Percentiles rank a stretch among this genome's conserved stretches.
Conservation (phyloP, 1,140 invertebrate genomes). For the Branchinecta lynchi region DNA sequence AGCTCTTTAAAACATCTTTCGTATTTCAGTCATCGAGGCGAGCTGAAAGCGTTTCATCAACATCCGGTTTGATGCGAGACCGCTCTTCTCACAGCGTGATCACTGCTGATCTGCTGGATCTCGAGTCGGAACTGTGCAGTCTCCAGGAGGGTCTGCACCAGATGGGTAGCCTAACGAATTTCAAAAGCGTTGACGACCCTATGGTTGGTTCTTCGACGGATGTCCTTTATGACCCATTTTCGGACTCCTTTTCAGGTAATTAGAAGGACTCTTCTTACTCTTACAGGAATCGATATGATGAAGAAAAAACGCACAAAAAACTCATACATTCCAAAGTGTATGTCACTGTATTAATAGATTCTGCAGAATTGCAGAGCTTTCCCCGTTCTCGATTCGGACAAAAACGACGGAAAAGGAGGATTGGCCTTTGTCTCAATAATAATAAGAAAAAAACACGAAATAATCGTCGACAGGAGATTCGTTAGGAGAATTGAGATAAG, state of each 20-base stretch:
- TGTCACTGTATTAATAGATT: no score
- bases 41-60: neutral
- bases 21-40: neutral
- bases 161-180: constrained; percentile 44
- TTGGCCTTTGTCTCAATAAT: no score
- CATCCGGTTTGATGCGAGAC: constrained; percentile 24
- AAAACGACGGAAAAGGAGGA: no score
- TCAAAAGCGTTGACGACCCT: constrained; percentile 20
- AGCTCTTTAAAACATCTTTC: neutral
- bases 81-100: constrained; percentile 28
- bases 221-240: constrained; percentile 44
- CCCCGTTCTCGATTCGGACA: no score
- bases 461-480: no score
- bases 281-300: no score
- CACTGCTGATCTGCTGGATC: constrained; percentile 73
- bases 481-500: no score
- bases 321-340: no score
- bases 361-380: no score
- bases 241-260: constrained; percentile 51
- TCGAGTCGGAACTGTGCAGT: constrained; percentile 79
- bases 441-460: no score
- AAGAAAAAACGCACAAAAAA: no score
- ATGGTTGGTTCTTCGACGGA: constrained; percentile 17
- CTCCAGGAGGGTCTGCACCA: constrained; percentile 73
- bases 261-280: no score